Evolutionary conservation across 2,888 invertebrate genomes (phyloP).

Genomic region (Notocelia uddmanniana): DNA sequence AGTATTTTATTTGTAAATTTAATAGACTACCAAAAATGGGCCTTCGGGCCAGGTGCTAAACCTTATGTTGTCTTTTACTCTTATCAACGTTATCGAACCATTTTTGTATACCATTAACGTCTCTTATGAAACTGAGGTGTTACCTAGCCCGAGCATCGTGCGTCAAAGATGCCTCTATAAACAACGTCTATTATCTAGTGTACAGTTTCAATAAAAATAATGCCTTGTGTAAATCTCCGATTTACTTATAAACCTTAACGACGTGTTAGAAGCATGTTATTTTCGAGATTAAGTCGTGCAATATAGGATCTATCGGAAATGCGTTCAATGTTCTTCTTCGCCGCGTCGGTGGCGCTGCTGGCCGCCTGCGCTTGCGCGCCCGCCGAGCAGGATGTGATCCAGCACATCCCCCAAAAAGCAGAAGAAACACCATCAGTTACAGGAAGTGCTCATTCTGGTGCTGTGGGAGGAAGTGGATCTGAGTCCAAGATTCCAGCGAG

Average conservation of each 20-base stretch:
- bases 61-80: constrained; percentile 64
- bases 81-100: constrained; percentile 63
- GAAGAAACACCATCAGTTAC: constrained; percentile 80
- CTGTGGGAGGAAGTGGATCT: constrained; percentile 75
- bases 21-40: constrained; percentile 51
- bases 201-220: constrained; percentile 71
- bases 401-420: constrained; percentile 75
- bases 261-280: constrained; percentile 43
- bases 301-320: constrained; percentile 78
- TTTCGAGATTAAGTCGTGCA: constrained; percentile 59
- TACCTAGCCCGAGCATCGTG: constrained; percentile 65
- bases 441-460: constrained; percentile 77
- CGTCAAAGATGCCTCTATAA: constrained; percentile 68
- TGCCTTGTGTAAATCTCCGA: constrained; percentile 67
- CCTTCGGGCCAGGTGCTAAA: constrained; percentile 60
- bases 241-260: constrained; percentile 63
- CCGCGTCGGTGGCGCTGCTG: constrained; percentile 77
- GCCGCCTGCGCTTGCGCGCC: constrained; percentile 76
- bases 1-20: constrained; percentile 12
- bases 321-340: constrained; percentile 77
- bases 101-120: constrained; percentile 69
- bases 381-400: constrained; percentile 71
- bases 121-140: constrained; percentile 65
- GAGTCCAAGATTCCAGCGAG: constrained; percentile 56
- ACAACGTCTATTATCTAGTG: constrained; percentile 68